Evolutionary conservation across 2,888 invertebrate species (phyloP).

Genomic region (Deroplatys truncata): DNA sequence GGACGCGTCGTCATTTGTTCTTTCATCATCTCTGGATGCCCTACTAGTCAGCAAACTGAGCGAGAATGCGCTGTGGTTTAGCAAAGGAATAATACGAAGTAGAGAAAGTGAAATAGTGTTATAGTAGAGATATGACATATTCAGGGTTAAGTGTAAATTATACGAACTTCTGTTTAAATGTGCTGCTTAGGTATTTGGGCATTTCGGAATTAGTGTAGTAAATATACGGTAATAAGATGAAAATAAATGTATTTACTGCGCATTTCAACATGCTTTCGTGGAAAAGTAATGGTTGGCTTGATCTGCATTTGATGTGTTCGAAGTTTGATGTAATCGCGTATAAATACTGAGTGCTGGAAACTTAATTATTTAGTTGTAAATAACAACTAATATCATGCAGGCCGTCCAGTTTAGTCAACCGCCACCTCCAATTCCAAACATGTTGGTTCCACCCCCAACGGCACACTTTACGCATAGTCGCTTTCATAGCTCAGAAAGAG

Average conservation of each 20-base stretch:
- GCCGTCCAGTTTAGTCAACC: slow-evolving; percentile 31
- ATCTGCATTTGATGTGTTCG: background rate
- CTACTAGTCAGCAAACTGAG: no score
- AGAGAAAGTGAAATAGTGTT: no score
- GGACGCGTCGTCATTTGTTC: no score
- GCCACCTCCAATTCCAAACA: slow-evolving; percentile 39
- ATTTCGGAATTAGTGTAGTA: background rate
- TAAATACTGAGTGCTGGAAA: background rate
- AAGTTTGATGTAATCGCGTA: background rate
- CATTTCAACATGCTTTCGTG: background rate
- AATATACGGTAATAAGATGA: background rate
- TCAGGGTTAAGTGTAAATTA: no score
- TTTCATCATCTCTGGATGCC: no score
- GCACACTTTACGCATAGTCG: slow-evolving; percentile 39
- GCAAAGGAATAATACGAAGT: no score
- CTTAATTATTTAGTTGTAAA: background rate
- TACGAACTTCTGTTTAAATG: no score
- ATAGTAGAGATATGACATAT: no score
- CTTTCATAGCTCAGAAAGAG: slow-evolving; percentile 40
- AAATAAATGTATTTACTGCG: background rate
- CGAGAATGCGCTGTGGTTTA: no score
- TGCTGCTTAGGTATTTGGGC: no score
- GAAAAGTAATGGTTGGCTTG: background rate
- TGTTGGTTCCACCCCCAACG: slow-evolving; percentile 43
- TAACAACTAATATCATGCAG: background rate